Percentiles rank a stretch among this genome's conserved stretches.
Evolutionary conservation across 1,140 invertebrate species (phyloP).

Genomic region (Lethocerus indicus): DNA sequence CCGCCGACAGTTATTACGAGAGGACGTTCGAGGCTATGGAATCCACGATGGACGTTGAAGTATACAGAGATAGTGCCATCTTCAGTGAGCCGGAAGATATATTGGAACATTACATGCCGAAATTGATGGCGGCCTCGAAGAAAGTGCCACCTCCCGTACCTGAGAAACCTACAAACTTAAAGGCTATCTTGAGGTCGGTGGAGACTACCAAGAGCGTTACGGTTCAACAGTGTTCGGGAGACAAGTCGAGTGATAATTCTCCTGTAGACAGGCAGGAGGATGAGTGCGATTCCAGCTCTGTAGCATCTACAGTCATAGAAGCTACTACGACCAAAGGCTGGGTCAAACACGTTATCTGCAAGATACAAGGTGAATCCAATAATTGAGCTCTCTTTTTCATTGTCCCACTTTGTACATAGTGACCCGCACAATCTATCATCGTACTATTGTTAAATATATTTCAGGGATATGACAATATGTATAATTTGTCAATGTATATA

Average conservation of each 20-base stretch:
- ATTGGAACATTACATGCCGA: conserved; percentile 10
- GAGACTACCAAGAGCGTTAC: background rate
- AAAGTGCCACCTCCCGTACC: conserved; percentile 24
- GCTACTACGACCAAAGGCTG: conserved; percentile 25
- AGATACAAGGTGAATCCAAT: conserved; percentile 26
- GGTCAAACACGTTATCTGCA: conserved; percentile 31
- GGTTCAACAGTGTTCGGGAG: conserved; percentile 18
- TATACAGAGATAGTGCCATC: conserved; percentile 65
- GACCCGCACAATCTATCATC: too few relatives aligned
- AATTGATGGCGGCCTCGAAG: conserved; percentile 1
- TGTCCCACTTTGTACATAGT: too few relatives aligned
- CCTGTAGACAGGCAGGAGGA: conserved; percentile 19
- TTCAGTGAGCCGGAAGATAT: conserved; percentile 54
- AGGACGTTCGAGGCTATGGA: conserved; percentile 59
- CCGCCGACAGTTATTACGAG: conserved; percentile 52
- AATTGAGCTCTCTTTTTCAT: too few relatives aligned
- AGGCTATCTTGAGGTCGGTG: background rate
- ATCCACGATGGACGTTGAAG: conserved; percentile 34
- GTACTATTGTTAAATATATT: too few relatives aligned
- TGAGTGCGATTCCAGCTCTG: conserved; percentile 27
- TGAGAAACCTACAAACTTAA: conserved; percentile 19
- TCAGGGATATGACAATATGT: too few relatives aligned
- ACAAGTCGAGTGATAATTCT: background rate
- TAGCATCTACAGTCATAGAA: conserved; percentile 28
- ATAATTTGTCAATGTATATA: too few relatives aligned